Base-by-base conservation (phyloP, 2,113 vertebrate species). In the Genyomyrus donnyi region DNA sequence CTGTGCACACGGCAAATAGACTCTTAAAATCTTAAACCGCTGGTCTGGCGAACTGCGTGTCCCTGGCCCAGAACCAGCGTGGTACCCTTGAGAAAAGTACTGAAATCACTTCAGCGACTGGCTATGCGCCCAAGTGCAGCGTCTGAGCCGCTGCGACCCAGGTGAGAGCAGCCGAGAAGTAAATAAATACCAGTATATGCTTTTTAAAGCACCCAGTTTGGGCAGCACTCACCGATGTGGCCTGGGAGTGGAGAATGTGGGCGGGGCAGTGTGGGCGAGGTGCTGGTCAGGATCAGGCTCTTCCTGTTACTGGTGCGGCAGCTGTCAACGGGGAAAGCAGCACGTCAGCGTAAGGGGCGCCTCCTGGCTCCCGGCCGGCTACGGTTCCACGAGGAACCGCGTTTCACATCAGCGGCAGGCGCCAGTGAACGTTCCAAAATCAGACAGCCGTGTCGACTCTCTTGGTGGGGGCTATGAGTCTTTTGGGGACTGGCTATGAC, bases 261-360 rank as follows among this genome's bases (percentile, higher is more conserved):
- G 90, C 97, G 95, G 19, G 98, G 98, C 92, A 98, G 95, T 1
- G 98, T 98, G 91, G 98, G 91, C 74, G 98, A 96, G 2, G 97
- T 98, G 93, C 97, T 98, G 91, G 97, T 98, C 94, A 98, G 93
- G 93, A 98, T 98, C 93, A 98, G 95, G 94, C 97, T 98, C 93
- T 98, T 98, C 92, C 97, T 93, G 94, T 98, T 98, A 89, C 95
- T 96, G 92, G 95, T 96, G 56, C 96, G 95, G 93, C 96, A 96
- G 91, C 96, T 96, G 94, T 48, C 90, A 58, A 91, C 50, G 84
- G 13, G 52, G 42, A 89, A 84, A 85, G 10, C 15, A 17, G n/a
- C 35, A 86, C 85, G n/a, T 56, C 17, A 90, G 24, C 24, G 85
- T 50, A 19, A 88, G 3, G 31, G 66, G 31, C 1, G 66, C 6